A percentile compares a stretch with the other conserved stretches of the same genome.
Evolutionary conservation across 1,140 invertebrate genomes (phyloP).

Genomic region (Bacillus rossius): DNA sequence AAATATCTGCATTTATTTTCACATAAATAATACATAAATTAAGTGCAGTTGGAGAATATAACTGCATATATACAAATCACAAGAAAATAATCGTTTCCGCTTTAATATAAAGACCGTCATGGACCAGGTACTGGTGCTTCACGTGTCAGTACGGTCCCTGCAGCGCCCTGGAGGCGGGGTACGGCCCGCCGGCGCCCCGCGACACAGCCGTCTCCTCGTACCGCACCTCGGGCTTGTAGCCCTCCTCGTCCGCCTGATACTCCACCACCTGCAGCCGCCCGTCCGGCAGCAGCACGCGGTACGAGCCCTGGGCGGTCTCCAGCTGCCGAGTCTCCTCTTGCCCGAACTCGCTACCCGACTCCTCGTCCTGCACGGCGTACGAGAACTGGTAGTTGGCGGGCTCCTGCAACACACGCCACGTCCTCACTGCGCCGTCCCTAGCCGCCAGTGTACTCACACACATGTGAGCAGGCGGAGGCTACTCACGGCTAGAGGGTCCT

Average conservation of each 20-base stretch:
- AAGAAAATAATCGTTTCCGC: too few species aligned
- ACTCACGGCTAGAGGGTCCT: conserved; percentile 1
- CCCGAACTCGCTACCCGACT: conserved; percentile 70
- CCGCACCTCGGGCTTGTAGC: conserved; percentile 74
- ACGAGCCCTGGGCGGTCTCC: conserved; percentile 70
- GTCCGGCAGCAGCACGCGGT: conserved; percentile 80
- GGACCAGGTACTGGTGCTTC: too few species aligned
- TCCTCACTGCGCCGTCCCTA: conserved; percentile 57
- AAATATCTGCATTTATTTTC: too few species aligned
- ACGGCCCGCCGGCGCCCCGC: not conserved
- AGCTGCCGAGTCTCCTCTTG: conserved; percentile 76
- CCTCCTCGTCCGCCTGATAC: conserved; percentile 73
- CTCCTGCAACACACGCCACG: conserved; percentile 39
- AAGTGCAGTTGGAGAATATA: too few species aligned
- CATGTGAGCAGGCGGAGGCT: not conserved
- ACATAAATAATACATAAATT: too few species aligned
- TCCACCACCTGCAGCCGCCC: conserved; percentile 79
- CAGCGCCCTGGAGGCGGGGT: not conserved
- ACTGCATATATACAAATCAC: too few species aligned
- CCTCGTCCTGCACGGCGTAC: conserved; percentile 58
- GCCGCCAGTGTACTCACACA: too few species aligned
- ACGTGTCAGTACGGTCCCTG: too few species aligned
- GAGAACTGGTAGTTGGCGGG: conserved; percentile 61
- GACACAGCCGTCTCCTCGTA: conserved; percentile 55
- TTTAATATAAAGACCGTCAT: too few species aligned